phyloP scores from a whole-genome alignment of 1,140 invertebrate genomes.

The Ptiloglossa arizonensis region DNA sequence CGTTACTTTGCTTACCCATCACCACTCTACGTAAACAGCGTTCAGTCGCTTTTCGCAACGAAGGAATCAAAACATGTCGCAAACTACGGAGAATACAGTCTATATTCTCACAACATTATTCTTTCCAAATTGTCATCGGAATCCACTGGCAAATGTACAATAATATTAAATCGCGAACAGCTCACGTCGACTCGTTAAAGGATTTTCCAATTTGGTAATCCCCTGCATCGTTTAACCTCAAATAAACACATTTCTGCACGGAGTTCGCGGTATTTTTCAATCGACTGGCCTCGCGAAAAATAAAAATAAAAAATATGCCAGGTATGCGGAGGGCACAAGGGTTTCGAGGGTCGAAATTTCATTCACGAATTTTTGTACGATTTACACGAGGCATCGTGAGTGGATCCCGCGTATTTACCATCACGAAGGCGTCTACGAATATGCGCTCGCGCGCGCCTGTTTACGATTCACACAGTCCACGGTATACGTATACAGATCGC shows the following conservation, averaged over 20 bases:
- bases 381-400: neutral
- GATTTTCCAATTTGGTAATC: too few relatives aligned
- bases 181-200: too few relatives aligned
- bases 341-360: constrained; percentile 38
- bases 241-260: neutral
- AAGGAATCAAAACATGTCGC: too few relatives aligned
- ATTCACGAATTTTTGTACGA: constrained; percentile 35
- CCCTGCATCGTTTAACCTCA: neutral
- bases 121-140: too few relatives aligned
- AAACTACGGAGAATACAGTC: too few relatives aligned
- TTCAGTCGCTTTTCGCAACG: too few relatives aligned
- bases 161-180: too few relatives aligned
- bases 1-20: too few relatives aligned
- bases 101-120: too few relatives aligned
- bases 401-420: neutral
- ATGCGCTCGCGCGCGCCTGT: constrained; percentile 3
- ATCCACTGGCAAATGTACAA: too few relatives aligned
- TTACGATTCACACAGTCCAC: neutral
- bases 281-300: neutral
- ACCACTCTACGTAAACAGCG: too few relatives aligned
- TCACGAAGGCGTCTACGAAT: neutral
- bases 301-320: constrained; percentile 1
- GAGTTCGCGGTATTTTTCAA: constrained; percentile 15
- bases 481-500: constrained; percentile 27
- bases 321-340: constrained; percentile 1